Conservation (phyloP, 1,140 invertebrate species). For the Drosophila micromelanica region DNA sequence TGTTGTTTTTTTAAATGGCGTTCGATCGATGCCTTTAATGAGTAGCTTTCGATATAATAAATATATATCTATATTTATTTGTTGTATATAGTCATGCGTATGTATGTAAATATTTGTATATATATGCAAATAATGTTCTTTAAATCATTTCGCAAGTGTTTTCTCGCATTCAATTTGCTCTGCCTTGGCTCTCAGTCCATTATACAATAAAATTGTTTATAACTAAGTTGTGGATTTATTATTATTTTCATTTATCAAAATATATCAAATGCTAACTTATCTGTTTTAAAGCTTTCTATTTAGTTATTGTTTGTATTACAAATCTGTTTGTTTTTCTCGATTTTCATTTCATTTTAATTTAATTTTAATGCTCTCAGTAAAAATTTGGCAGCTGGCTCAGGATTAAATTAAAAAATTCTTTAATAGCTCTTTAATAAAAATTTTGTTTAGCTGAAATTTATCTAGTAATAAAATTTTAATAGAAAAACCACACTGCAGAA, state of each 20-base stretch:
- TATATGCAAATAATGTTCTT: conserved; percentile 34
- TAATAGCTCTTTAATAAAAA: conserved; percentile 27
- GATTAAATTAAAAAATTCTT: conserved; percentile 43
- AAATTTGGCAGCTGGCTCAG: conserved; percentile 70
- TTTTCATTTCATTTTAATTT: conserved; percentile 17
- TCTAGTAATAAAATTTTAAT: conserved; percentile 54
- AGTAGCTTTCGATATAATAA: conserved; percentile 29
- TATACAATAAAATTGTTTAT: conserved; percentile 61
- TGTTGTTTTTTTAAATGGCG: conserved; percentile 7
- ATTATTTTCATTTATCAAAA: conserved; percentile 62
- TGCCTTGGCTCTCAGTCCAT: conserved; percentile 58
- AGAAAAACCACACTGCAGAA: conserved; percentile 21
- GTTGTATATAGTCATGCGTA: conserved; percentile 22
- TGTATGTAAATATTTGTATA: conserved; percentile 31
- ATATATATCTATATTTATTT: conserved; percentile 33
- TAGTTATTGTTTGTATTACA: conserved; percentile 75
- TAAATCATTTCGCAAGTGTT: conserved; percentile 38
- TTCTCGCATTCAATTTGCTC: conserved; percentile 15
- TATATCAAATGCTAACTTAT: conserved; percentile 80
- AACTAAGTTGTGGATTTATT: conserved; percentile 51
- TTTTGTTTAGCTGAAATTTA: conserved; percentile 52
- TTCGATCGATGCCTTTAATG: conserved; percentile 9
- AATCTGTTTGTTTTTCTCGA: conserved; percentile 42
- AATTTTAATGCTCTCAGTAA: conserved; percentile 38
- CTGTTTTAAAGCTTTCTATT: conserved; percentile 79